These are phyloP conservation scores for Aix galericulata DNA, from an alignment of 2,113 vertebrate species.

Conservation along the genomic window DNA sequence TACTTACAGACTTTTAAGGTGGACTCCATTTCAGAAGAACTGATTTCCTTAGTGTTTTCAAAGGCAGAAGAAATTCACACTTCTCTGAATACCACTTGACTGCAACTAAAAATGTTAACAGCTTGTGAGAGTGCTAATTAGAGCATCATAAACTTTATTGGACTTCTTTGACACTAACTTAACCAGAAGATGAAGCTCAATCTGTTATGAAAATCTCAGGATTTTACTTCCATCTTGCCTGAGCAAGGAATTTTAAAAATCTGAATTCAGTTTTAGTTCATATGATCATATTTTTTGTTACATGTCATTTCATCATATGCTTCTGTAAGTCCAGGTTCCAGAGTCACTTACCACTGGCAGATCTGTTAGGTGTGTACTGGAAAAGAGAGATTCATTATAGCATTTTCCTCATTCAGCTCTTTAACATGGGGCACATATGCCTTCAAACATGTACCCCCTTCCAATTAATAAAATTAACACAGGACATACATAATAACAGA, in stretches of 20 bases:
- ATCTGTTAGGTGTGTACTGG: neutral
- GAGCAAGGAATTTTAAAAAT: neutral
- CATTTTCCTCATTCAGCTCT: neutral
- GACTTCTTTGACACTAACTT: neutral
- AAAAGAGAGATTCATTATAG: neutral
- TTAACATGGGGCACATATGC: neutral
- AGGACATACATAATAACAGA: neutral
- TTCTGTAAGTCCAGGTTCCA: neutral
- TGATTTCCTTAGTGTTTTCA: conserved; percentile 38
- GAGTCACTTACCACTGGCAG: neutral
- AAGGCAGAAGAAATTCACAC: conserved; percentile 39
- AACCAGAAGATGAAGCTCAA: conserved; percentile 18
- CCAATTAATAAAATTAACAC: neutral
- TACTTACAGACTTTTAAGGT: neutral
- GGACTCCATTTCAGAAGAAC: neutral
- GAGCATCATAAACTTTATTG: conserved; percentile 32
- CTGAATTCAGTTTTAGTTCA: neutral
- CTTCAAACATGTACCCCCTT: neutral
- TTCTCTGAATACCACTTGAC: conserved; percentile 32
- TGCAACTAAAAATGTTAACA: conserved; percentile 38
- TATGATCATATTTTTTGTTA: neutral
- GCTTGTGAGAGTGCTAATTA: conserved; percentile 48
- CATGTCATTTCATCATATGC: neutral
- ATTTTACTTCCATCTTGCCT: neutral
- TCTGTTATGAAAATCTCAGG: neutral